Percentiles rank a stretch among this genome's conserved stretches.
Conservation (phyloP, 2,888 invertebrate species). For the Drosophila rubida region DNA sequence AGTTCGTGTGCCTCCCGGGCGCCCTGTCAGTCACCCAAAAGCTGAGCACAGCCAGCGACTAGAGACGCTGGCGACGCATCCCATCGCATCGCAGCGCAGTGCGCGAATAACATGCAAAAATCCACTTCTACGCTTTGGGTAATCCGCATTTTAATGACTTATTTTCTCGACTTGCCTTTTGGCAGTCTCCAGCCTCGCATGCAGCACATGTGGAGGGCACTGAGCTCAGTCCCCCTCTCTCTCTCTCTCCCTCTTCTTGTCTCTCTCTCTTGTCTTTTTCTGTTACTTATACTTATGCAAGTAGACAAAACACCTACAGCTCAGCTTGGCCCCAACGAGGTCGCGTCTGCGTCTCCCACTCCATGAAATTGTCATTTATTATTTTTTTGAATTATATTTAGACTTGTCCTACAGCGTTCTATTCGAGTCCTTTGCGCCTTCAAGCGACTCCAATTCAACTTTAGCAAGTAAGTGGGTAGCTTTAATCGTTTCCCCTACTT, state of each 20-base stretch:
- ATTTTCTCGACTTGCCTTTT: constrained; percentile 74
- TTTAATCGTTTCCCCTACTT: not conserved
- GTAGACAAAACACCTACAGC: constrained; percentile 45
- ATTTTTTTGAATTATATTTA: constrained; percentile 58
- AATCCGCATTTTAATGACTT: constrained; percentile 80
- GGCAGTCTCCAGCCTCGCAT: constrained; percentile 47
- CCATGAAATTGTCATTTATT: constrained; percentile 73
- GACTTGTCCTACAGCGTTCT: constrained; percentile 1
- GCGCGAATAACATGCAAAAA: constrained; percentile 74
- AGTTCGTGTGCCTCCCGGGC: constrained; percentile 37
- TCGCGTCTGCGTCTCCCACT: constrained; percentile 27
- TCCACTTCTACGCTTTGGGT: constrained; percentile 76
- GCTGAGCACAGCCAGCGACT: constrained; percentile 45
- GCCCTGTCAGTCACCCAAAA: constrained; percentile 58
- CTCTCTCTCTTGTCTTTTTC: not conserved
- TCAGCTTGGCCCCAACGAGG: constrained; percentile 12
- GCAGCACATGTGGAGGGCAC: constrained; percentile 40
- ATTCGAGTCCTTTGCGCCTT: constrained; percentile 1
- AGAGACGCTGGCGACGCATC: constrained; percentile 25
- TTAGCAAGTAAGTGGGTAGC: not conserved
- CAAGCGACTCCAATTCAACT: constrained; percentile 3
- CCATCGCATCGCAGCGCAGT: constrained; percentile 59
- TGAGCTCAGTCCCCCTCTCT: not conserved
- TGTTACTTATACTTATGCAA: constrained; percentile 13
- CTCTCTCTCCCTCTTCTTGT: not conserved